Base-by-base conservation (phyloP, 2,888 invertebrate genomes). In the Chrysolina americana region DNA sequence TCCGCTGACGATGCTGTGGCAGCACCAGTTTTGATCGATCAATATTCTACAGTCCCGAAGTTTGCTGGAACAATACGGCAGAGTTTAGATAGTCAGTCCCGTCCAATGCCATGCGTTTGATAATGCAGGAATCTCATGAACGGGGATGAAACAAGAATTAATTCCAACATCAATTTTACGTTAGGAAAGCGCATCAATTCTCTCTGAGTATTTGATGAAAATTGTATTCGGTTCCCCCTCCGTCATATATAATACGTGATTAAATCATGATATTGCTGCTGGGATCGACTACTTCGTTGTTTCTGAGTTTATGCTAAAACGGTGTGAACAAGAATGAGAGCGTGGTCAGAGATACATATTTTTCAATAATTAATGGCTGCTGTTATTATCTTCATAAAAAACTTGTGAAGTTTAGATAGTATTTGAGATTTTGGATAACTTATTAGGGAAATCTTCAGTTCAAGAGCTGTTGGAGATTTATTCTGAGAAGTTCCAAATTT, bases 1-100 rank as follows among this genome's bases (percentile, higher is more conserved):
- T 78, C 85, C 85, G 85, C 84, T 85, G 83, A 83, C 84, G 85
- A 83, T 82, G 82, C 81, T 81, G 85, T 79, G 83, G 85, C 85
- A 85, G 85, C 85, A 85, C 85, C 73, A 75, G 72, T 79, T 78
- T 80, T 80, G 78, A 79, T 80, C 84, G 85, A 85, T 85, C 85
- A 85, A 85, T 85, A 85, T 84, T 79, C 82, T 82, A 82, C 83
- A 83, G 84, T 83, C 83, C 83, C 83, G 79, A 82, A 83, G 81
- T 81, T 77, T 77, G 82, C 78, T 79, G 79, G 79, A 82, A 83
- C 82, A 83, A 81, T 83, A 79, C 77, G 79, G 71, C n/a, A 21
- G 28, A 65, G 23, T 21, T 44, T 65, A 10, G 44, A 48, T 23
- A 48, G 41, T 23, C 23, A 36, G 36, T 19, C 48, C n/a, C 9